Evolutionary conservation across 2,113 vertebrate genomes (phyloP), one percentile per base, ranked within the genome.

Genomic region (Phaetusa simplex): DNA sequence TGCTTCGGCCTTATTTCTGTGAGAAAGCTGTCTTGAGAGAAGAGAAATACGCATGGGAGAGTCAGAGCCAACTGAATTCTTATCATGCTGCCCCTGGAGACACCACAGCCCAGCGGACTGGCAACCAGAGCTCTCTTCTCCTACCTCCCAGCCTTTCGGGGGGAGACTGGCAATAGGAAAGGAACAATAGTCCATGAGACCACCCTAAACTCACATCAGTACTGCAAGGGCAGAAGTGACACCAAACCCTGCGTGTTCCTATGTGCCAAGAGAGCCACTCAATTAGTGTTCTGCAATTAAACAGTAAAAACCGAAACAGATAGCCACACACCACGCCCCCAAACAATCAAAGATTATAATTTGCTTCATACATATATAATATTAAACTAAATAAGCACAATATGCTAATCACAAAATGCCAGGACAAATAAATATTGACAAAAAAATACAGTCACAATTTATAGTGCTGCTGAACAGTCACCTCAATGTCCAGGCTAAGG

Each of bases 31-130:
- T 59, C 86, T 50, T 47, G 16, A 79, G 52, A 89, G 19, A 49
- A 66, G 53, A 93, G 61, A 80, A 95, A 85, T 27, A 56, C 0
- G 2, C 81, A 69, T 2, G 14, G 58, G 81, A 86, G 86, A 85
- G 76, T 11, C 24, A n/a, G 65, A 89, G 82, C 56, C 92, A 94
- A 86, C 43, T 14, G 49, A 93, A 95, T 90, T 93, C 90, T 82
- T 82, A 61, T 6, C 4, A 9, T 8, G 53, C 87, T 95, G 43
- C 42, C 82, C 83, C 78, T 72, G 70, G 87, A 94, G 81, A 91
- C 82, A 82, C 1, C 23, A 59, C 23, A 67, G 50, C 42, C 4
- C 11, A 77, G 42, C 4, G 4, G 69, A 50, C 38, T 47, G 76
- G 88, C 77, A 94, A 52, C 9, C 30, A 89, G 52, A 89, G 43